Evolutionary conservation across 2,888 invertebrate species (phyloP), one percentile per base, ranked within the genome.

Genomic region (Drosophila paucipuncta): DNA sequence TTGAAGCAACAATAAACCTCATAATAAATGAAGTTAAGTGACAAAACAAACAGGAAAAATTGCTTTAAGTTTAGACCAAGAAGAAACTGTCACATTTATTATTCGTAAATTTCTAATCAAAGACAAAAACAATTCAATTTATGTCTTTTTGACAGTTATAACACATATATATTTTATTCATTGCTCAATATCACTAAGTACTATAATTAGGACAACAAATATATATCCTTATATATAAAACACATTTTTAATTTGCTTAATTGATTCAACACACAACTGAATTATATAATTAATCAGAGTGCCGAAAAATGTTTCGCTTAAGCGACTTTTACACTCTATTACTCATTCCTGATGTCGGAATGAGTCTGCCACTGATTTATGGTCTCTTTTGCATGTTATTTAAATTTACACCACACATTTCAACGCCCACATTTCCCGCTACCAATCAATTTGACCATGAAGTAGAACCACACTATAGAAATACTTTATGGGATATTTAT

Each of bases 1-100:
- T 82, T 91, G 90, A 76, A 75, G 68, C 65, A 85, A 77, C 90
- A 87, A 91, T 88, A 91, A 91, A 86, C 76, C 73, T 72, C 64
- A 73, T 78, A 85, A 90, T 75, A 85, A 91, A 88, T 76, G 54
- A 85, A 90, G 79, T 89, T 84, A 72, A 76, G 66, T 55, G 62
- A 72, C 61, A 60, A 55, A 60, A 54, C 39, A 53, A 53, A 67
- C 33, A 43, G 50, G 54, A 68, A 58, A 67, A 25, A 43, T 39
- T 47, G 9, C 4, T 31, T 31, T 37, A 33, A 47, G 7, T 58
- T 43, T 28, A 31, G 10, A 3, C 1, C n/a, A 5, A 35, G 28
- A 22, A 13, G 61, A 75, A 63, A n/a, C 47, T 73, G 1, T 18
- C 11, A 41, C 66, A 47, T 25, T 47, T 47, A 7, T 2, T 4